Evolutionary conservation across 2,888 invertebrate genomes (phyloP).

Genomic region (Nomada ferruginata): DNA sequence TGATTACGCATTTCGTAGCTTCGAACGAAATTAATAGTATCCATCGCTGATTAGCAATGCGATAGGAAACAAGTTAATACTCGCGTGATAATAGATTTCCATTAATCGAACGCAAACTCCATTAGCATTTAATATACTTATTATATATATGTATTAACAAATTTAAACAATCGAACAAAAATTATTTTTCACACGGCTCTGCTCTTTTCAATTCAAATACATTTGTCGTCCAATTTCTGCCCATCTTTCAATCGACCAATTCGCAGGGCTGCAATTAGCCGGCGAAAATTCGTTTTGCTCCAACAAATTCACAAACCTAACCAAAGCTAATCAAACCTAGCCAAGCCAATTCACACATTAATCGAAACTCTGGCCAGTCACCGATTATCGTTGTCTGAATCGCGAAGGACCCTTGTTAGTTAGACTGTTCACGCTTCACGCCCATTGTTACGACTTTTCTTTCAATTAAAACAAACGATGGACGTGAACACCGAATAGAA

Average conservation of each 20-base stretch:
- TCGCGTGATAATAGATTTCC: not conserved
- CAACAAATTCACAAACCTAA: not conserved
- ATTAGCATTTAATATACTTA: not conserved
- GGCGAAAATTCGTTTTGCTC: not conserved
- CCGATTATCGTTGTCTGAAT: not conserved
- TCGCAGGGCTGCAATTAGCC: no score
- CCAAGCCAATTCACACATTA: no score
- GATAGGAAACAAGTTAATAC: not conserved
- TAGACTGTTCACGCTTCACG: not conserved
- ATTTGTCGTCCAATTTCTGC: no score
- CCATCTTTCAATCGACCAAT: no score
- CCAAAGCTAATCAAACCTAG: no score
- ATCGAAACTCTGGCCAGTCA: no score
- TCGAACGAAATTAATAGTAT: not conserved
- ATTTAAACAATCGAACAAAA: not conserved
- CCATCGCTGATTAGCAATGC: not conserved
- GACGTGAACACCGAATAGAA: not conserved
- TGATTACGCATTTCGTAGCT: not conserved
- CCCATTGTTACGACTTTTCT: not conserved
- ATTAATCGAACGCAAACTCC: not conserved
- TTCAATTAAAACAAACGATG: constrained; percentile 4
- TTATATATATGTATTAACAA: no score
- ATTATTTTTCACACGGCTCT: no score
- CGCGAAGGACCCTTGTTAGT: not conserved
- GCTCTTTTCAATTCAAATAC: not conserved